Conservation (phyloP, 2,797 vertebrate genomes). For the Borostomias antarcticus region DNA sequence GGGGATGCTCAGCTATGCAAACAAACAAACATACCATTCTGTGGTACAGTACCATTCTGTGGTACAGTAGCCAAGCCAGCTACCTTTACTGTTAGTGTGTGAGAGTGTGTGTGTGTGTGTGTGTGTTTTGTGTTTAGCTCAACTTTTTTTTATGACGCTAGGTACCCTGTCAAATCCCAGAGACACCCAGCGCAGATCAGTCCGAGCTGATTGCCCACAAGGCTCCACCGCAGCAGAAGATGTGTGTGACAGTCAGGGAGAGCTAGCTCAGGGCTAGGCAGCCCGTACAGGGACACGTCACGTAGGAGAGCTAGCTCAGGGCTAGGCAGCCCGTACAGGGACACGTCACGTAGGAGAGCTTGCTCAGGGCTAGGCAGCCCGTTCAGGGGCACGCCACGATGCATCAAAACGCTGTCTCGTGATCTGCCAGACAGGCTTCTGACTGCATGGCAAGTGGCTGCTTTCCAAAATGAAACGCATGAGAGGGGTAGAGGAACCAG, state of each 20-base stretch:
- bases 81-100: constrained; percentile 24
- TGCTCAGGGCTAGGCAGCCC: no score
- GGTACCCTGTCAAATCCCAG: constrained; percentile 40
- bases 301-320: no score
- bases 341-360: no score
- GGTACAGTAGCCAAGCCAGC: background rate
- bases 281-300: no score
- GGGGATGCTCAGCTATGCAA: background rate
- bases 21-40: background rate
- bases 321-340: no score
- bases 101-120: constrained; percentile 3
- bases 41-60: background rate
- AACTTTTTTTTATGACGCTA: constrained; percentile 36
- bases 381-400: constrained; percentile 13
- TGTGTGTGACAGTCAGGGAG: no score
- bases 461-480: constrained; percentile 34
- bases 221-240: no score
- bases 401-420: constrained; percentile 27
- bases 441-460: constrained; percentile 24
- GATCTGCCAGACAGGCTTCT: constrained; percentile 31
- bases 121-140: constrained; percentile 30
- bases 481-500: constrained; percentile 8
- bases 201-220: no score
- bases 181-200: constrained; percentile 41
- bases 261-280: no score